Percentiles rank a stretch among this genome's conserved stretches.
Evolutionary conservation across 35 echinoderm and acorn worm genomes (phyloP).

Genomic region (Ophioderma brevispina): DNA sequence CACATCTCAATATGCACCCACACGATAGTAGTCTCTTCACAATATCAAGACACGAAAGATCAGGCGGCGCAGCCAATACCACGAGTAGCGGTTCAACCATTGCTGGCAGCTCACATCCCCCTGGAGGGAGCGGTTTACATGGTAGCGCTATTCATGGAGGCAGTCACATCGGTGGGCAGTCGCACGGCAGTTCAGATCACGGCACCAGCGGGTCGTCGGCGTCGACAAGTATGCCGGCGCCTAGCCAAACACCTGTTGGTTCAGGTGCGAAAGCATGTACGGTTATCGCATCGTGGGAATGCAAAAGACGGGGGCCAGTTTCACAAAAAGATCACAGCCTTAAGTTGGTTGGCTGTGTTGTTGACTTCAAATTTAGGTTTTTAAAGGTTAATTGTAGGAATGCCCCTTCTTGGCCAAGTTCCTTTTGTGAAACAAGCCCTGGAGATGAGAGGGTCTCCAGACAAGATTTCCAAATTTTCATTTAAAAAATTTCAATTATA

Average conservation of each 20-base stretch:
- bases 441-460: too few relatives aligned
- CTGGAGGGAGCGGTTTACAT: neutral
- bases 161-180: constrained; percentile 18
- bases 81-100: constrained; percentile 18
- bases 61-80: neutral
- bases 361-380: too few relatives aligned
- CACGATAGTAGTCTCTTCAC: constrained; percentile 78
- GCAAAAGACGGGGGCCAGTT: neutral
- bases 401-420: neutral
- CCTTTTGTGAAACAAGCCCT: neutral
- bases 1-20: constrained; percentile 73
- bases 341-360: neutral
- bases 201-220: neutral
- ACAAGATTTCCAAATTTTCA: too few relatives aligned
- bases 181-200: neutral
- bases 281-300: neutral
- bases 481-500: neutral
- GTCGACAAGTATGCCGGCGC: constrained; percentile 57
- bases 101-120: constrained; percentile 9
- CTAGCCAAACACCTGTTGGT: constrained; percentile 25
- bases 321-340: neutral
- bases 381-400: too few relatives aligned
- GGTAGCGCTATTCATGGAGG: constrained; percentile 26
- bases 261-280: constrained; percentile 35
- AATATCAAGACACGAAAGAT: constrained; percentile 50